These are phyloP conservation scores for Dicyrtomina minuta DNA, from an alignment of 2,888 invertebrate genomes.

Conservation along the genomic window DNA sequence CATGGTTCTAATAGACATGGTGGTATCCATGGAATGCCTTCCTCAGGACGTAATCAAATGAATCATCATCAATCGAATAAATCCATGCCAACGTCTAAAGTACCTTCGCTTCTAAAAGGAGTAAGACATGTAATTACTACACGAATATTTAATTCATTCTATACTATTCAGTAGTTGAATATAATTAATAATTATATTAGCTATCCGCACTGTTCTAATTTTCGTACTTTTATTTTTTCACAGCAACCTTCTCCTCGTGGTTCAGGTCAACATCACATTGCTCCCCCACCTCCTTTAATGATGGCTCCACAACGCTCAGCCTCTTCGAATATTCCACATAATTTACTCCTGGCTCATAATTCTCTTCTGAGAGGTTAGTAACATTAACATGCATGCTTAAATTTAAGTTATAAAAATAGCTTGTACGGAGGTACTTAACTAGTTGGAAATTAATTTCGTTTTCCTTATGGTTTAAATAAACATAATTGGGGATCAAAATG, in stretches of 20 bases:
- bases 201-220: too few species aligned
- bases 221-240: conserved; percentile 40
- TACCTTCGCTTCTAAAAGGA: conserved; percentile 59
- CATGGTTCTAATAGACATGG: conserved; percentile 48
- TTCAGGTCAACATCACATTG: conserved; percentile 56
- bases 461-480: too few species aligned
- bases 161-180: too few species aligned
- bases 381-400: conserved; percentile 38
- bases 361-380: conserved; percentile 58
- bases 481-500: background rate
- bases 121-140: too few species aligned
- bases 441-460: too few species aligned
- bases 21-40: conserved; percentile 24
- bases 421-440: too few species aligned
- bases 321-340: conserved; percentile 59
- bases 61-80: conserved; percentile 45
- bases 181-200: too few species aligned
- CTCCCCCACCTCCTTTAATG: conserved; percentile 61
- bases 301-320: conserved; percentile 60
- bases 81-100: conserved; percentile 54
- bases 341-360: conserved; percentile 60
- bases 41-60: conserved; percentile 39
- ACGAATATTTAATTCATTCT: too few species aligned
- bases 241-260: conserved; percentile 62
- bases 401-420: too few species aligned